Percentiles rank a stretch among this genome's conserved stretches.
Conservation (phyloP, 2,797 vertebrate species). For the Picus viridis region DNA sequence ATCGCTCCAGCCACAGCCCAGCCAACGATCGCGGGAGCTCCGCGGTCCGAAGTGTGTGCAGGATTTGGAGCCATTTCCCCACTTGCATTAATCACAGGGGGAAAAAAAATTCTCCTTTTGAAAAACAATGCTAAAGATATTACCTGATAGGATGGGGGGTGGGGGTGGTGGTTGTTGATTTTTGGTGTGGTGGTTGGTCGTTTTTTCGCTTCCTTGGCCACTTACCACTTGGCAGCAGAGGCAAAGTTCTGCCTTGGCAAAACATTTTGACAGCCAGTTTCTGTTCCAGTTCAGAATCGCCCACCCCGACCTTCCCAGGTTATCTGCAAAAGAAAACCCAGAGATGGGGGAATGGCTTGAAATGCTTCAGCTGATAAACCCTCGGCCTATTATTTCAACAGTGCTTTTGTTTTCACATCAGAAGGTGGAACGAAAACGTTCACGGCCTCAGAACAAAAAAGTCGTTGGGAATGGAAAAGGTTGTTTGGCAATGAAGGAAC, state of each 20-base stretch:
- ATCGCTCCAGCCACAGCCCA: neutral
- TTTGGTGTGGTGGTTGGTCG: no score
- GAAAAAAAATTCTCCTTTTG: constrained; percentile 46
- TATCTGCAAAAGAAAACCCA: constrained; percentile 46
- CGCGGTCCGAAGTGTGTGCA: neutral
- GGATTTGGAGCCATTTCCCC: constrained; percentile 41
- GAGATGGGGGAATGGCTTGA: constrained; percentile 13
- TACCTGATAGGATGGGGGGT: constrained; percentile 6
- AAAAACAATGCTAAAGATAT: constrained; percentile 41
- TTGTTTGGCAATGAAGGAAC: neutral
- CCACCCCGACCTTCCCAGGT: constrained; percentile 18
- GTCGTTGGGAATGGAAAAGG: neutral
- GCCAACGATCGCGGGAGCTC: neutral
- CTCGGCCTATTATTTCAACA: constrained; percentile 6
- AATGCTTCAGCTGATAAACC: constrained; percentile 40
- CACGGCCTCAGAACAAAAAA: neutral
- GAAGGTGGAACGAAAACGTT: neutral
- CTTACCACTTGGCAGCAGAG: constrained; percentile 44
- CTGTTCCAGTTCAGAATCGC: constrained; percentile 48
- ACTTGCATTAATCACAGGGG: constrained; percentile 50
- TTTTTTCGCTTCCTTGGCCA: constrained; percentile 2
- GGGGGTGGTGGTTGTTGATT: no score
- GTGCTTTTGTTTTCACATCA: neutral
- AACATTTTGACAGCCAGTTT: constrained; percentile 19
- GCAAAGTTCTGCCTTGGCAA: constrained; percentile 35